Evolutionary conservation across 2,888 invertebrate species (phyloP), one percentile per base, ranked within the genome.

Genomic region (Amblyteles armatorius): DNA sequence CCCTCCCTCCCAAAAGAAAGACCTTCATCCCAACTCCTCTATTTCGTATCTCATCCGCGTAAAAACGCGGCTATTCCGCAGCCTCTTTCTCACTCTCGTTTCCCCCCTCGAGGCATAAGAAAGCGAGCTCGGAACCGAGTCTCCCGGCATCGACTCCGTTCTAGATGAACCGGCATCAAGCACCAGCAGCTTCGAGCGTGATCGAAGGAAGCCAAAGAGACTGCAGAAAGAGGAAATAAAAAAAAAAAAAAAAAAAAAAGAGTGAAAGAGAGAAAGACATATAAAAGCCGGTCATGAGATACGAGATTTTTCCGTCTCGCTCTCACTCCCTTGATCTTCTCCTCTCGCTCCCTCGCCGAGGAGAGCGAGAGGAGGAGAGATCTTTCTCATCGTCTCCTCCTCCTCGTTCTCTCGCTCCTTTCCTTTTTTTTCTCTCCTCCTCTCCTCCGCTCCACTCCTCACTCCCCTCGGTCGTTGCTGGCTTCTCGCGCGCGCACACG

Each of bases 311-410:
- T 82, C 68, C 81, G 69, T 83, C 79, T 63, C 68, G 16, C 29
- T 63, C 68, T 81, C 55, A n/a, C 26, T 60, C 52, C 65, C 63
- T 16, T 29, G 33, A 16, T 55, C 48, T 16, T 40, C 52, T 65
- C 60, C 44, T 65, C 29, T 55, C 48, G 44, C 44, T 55, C 29
- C 52, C 57, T 48, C 44, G 44, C 44, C 44, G 44, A 13, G 44
- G 44, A 48, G 44, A 48, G 13, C 44, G 44, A 48, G 44, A 48
- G 44, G 33, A n/a, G 16, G 33, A 63, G 36, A 33, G 36, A 71
- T 86, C 84, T 87, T 83, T 87, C 88, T 76, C 73, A 84, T 79
- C 74, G 76, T 63, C 71, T 65, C 68, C 74, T 63, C 82, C 82
- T 36, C 60, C 65, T 74, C 83, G 80, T 86, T 85, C 85, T 83